Evolutionary conservation across 2,888 invertebrate genomes (phyloP).

Genomic region (Athalia cordata): DNA sequence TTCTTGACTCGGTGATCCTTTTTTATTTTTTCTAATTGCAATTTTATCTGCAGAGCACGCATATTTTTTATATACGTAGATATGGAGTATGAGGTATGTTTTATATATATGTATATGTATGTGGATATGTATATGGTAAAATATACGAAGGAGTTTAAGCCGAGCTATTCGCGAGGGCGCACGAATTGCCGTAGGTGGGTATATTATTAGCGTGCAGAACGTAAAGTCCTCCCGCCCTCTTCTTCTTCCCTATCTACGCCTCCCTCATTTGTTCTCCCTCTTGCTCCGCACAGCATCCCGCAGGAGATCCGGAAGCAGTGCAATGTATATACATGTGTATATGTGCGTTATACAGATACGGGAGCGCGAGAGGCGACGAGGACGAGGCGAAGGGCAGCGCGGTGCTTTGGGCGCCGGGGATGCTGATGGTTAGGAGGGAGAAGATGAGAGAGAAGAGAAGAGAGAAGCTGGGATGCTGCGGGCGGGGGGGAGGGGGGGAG

Average conservation of each 20-base stretch:
- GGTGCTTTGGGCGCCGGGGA: background rate
- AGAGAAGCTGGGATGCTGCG: conserved; percentile 28
- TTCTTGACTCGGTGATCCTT: no score
- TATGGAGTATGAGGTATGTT: no score
- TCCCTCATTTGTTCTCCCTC: conserved; percentile 51
- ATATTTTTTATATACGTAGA: no score
- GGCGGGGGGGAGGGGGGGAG: conserved; percentile 17
- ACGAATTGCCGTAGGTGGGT: no score
- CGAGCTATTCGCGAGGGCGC: no score
- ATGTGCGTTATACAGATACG: no score
- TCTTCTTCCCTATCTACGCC: conserved; percentile 46
- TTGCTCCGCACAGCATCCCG: conserved; percentile 39
- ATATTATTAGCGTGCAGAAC: no score
- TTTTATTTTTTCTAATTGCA: no score
- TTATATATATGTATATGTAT: no score
- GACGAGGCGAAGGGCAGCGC: background rate
- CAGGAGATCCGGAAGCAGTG: conserved; percentile 29
- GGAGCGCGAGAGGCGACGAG: background rate
- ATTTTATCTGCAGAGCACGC: no score
- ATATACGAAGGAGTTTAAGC: no score
- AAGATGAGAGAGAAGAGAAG: conserved; percentile 2
- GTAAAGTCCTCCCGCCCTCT: conserved; percentile 46
- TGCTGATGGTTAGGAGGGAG: background rate
- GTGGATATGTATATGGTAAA: no score
- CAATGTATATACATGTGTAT: background rate